These are phyloP conservation scores for Hucho hucho DNA, from an alignment of 2,113 vertebrate genomes.

Conservation along the genomic window DNA sequence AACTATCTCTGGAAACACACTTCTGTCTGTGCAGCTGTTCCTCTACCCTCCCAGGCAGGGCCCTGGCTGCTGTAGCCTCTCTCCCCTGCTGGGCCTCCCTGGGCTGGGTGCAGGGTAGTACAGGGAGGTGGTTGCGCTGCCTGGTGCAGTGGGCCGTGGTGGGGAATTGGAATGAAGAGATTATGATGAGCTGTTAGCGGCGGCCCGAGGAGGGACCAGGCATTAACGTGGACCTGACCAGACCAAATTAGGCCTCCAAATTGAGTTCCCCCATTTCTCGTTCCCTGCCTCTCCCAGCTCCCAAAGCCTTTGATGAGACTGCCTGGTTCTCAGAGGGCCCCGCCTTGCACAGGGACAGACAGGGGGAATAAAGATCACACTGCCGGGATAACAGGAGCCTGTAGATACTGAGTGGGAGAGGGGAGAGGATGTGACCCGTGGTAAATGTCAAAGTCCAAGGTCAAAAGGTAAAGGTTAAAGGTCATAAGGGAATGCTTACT, in stretches of 20 bases:
- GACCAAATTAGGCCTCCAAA: constrained; percentile 47
- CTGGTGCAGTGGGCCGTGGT: constrained; percentile 48
- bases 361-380: constrained; percentile 35
- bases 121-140: not conserved
- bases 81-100: not conserved
- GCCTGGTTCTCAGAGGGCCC: constrained; percentile 33
- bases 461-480: constrained; percentile 30
- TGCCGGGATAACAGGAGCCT: constrained; percentile 23
- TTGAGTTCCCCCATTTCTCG: constrained; percentile 18
- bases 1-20: too few relatives aligned
- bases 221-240: constrained; percentile 17
- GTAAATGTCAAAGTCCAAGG: constrained; percentile 39
- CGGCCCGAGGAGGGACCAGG: constrained; percentile 24
- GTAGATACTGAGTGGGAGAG: constrained; percentile 18
- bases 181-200: constrained; percentile 53
- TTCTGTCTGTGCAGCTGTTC: too few relatives aligned
- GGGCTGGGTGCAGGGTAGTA: constrained; percentile 9
- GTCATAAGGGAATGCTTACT: constrained; percentile 22
- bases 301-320: constrained; percentile 31
- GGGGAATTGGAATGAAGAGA: constrained; percentile 60
- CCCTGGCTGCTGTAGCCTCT: too few relatives aligned
- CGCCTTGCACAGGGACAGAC: constrained; percentile 37
- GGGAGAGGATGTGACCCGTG: constrained; percentile 32
- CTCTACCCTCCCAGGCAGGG: too few relatives aligned
- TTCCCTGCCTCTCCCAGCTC: not conserved